A percentile compares a stretch with the other conserved stretches of the same genome.
These are phyloP conservation scores for Thalassarche chlororhynchos DNA, from an alignment of 2,113 vertebrate species.

Conservation along the genomic window DNA sequence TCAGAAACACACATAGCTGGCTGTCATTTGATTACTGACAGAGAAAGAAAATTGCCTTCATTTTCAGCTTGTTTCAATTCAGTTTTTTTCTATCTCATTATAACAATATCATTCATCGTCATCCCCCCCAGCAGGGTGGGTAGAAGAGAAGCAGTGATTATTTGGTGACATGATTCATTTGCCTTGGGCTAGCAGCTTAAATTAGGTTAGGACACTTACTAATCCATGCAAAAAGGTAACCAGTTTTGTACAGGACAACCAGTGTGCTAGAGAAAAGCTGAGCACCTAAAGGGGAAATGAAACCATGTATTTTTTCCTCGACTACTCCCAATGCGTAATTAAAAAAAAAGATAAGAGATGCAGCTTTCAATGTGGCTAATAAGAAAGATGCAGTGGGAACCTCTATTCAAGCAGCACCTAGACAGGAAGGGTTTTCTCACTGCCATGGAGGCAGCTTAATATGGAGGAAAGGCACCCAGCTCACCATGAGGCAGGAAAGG, in stretches of 20 bases:
- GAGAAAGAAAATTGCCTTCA: constrained; percentile 58
- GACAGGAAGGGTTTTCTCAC: not conserved
- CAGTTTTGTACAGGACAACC: not conserved
- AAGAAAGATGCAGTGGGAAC: not conserved
- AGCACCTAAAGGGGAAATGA: not conserved
- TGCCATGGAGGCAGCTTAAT: not conserved
- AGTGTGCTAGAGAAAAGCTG: not conserved
- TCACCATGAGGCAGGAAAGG: not conserved
- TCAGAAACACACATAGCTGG: not conserved
- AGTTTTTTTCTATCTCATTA: constrained; percentile 45
- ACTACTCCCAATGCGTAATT: not conserved
- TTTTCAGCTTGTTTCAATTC: constrained; percentile 48
- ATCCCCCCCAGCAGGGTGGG: not conserved
- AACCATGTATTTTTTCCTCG: not conserved
- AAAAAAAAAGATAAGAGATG: not conserved
- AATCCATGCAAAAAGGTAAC: constrained; percentile 43
- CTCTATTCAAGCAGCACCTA: not conserved
- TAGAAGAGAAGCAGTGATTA: constrained; percentile 31
- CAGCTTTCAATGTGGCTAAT: not conserved
- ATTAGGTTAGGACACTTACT: constrained; percentile 52
- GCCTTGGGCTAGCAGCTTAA: constrained; percentile 46
- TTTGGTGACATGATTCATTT: constrained; percentile 46
- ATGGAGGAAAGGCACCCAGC: not conserved
- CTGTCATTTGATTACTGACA: constrained; percentile 6
- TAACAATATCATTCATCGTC: constrained; percentile 24